Base-by-base conservation (phyloP, 2,888 invertebrate species). In the Drosophila quinaria region DNA sequence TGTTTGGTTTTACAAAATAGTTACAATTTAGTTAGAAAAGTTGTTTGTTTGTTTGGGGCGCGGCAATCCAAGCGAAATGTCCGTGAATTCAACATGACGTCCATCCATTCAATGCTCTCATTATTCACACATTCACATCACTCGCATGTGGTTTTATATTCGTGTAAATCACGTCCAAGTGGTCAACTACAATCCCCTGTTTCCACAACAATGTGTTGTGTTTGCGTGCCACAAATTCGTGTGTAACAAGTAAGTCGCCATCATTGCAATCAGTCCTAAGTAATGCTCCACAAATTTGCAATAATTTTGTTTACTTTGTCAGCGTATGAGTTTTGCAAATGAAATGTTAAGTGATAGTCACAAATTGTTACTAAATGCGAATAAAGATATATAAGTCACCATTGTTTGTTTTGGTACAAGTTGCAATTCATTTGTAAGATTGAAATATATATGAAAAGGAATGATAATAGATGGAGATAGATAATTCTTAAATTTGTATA, bases 101-200 rank as follows among this genome's bases (percentile, higher is more conserved):
- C 25, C 3, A 4, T 19, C 13, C 19, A 11, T 51, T 35, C 10
- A 22, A 17, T 50, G 22, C 10, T 60, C 6, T 41, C n/a, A 6
- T 41, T 29, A 11, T 51, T 31, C 37, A 22, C 56, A 42, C 60
- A 70, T n/a, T 10, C 59, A 62, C 69, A 79, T 71, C 68, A 60
- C 70, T 78, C 54, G 58, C 70, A 56, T 61, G 74, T 66, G 70
- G 59, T 72, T 71, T 52, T 65, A 64, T 59, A 52, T 61, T 60
- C 65, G 70, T 44, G 59, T 84, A 80, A 81, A 84, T 81, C 81
- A 72, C 77, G 31, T 74, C 71, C 46, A 74, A 80, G 61, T 72
- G 78, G 74, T 75, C 75, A 68, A 66, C 65, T 17, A 68, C 63
- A 61, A 71, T 41, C 29, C 41, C 54, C 42, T 17, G 33, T 15